Base-by-base conservation (phyloP, 2,113 vertebrate species). In the Romanogobio albipinnatus region DNA sequence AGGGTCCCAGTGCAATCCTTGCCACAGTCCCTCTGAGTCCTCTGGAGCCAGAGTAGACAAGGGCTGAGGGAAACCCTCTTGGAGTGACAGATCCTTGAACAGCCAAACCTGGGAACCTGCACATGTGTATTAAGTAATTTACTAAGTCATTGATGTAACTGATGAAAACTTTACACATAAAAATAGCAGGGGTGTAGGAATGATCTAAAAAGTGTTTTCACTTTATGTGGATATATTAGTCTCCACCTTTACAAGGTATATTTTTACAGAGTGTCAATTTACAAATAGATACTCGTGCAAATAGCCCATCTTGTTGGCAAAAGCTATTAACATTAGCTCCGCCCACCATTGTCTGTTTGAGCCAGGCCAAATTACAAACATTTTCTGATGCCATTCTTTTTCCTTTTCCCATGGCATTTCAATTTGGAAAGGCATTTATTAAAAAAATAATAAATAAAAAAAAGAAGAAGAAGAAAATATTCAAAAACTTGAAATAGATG, bases 51-150 rank as follows among this genome's bases (percentile, higher is more conserved):
- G 89, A n/a, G 83, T 76, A 24, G 92, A 89, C 51, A 93, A 89
- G 29, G 93, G 89, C 78, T 87, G 86, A 19, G 93, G 93, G 86
- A 91, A 94, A 13, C 92, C 93, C 0, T 94, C 92, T 84, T 94
- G 92, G 26, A 94, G 92, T 39, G 90, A 86, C 45, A 94, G 90
- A 76, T 92, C 93, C 75, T 86, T 92, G 87, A 94, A 94, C 36
- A 94, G 85, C 94, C 93, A 94, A 77, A 93, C 89, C 68, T 91
- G 88, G 24, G 92, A 91, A 71, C 82, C 94, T 94, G 82, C 17
- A 29, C 19, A 43, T 39, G 15, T 36, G 17, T 39, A 19, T 70
- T 70, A 5, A 70, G 1, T 70, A 49, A 13, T 49, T 49, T 13
- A 47, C 45, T 47, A 1, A 49, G 6, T 39, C 39, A 49, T 49